Base-by-base conservation (phyloP, 2,113 vertebrate genomes). In the Genyomyrus donnyi region DNA sequence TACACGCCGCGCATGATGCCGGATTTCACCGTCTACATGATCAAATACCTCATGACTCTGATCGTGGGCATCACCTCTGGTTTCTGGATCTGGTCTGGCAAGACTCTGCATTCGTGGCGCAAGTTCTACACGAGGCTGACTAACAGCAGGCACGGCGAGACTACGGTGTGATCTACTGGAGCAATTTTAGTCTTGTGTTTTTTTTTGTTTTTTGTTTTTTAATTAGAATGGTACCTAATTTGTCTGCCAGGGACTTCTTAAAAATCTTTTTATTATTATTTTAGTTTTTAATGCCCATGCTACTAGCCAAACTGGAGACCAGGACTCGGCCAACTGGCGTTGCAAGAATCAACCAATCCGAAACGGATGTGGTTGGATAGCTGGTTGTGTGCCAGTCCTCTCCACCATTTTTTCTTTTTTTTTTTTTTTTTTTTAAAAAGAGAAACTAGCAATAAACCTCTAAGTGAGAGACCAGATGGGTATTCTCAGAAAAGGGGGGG, bases 1-100 rank as follows among this genome's bases (percentile, higher is more conserved):
- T 95, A 96, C 66, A 96, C 96, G 45, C 97, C 97, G 39, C 96
- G 96, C 92, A 97, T 98, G 97, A 97, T 95, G 87, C 98, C 98
- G 0, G 98, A 99, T 93, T 99, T 99, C 95, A 99, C 98, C 0
- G 98, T 99, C 95, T 99, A 98, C 95, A 99, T 99, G 98, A 99
- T 99, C 95, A 99, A 99, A 94, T 99, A 99, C 94, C 97, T 99
- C 94, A 99, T 99, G 98, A 99, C 98, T 24, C 97, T 99, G 92
- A 99, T 99, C 89, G 98, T 99, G 91, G 98, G 98, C 91, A 99
- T 99, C 96, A 99, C 98, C 87, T 99, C 98, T 0, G 98, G 98
- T 15, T 99, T 99, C 95, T 99, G 98, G 98, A 99, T 99, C 95
- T 99, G 98, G 98, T 99, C 98, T 0, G 98, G 98, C 45, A 99